These are phyloP conservation scores for Maconellicoccus hirsutus DNA, from an alignment of 1,140 invertebrate species.

Conservation along the genomic window DNA sequence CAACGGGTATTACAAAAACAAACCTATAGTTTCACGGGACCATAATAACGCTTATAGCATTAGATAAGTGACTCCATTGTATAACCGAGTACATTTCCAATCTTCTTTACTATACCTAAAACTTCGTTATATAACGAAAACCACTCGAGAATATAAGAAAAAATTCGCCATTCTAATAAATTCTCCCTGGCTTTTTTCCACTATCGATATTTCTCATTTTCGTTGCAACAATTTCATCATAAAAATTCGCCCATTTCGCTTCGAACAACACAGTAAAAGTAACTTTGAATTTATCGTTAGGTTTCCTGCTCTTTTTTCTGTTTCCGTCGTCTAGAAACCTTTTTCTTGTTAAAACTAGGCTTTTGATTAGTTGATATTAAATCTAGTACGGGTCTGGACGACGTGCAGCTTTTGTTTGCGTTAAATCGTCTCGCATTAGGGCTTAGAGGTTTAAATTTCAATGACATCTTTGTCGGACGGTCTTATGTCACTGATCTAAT, in stretches of 20 bases:
- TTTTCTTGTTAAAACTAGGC: neutral
- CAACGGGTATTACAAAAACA: neutral
- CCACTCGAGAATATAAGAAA: neutral
- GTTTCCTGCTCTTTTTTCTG: neutral
- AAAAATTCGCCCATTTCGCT: neutral
- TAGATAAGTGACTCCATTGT: neutral
- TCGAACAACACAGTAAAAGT: neutral
- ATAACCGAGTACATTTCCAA: neutral
- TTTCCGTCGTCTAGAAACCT: neutral
- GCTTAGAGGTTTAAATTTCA: too few species aligned
- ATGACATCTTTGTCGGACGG: too few species aligned
- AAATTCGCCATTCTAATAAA: too few species aligned
- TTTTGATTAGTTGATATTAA: constrained; percentile 10
- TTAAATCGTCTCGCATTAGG: too few species aligned
- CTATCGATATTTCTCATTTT: neutral
- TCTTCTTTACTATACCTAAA: neutral
- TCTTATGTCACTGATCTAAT: too few species aligned
- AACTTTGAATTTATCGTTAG: neutral
- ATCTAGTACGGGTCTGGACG: too few species aligned
- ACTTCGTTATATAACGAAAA: neutral
- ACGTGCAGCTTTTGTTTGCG: too few species aligned
- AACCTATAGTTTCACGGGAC: neutral
- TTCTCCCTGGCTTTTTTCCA: neutral
- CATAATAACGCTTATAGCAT: neutral
- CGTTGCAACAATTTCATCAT: neutral